These are phyloP conservation scores for Pammene fasciana DNA, from an alignment of 2,888 invertebrate species.

Conservation along the genomic window DNA sequence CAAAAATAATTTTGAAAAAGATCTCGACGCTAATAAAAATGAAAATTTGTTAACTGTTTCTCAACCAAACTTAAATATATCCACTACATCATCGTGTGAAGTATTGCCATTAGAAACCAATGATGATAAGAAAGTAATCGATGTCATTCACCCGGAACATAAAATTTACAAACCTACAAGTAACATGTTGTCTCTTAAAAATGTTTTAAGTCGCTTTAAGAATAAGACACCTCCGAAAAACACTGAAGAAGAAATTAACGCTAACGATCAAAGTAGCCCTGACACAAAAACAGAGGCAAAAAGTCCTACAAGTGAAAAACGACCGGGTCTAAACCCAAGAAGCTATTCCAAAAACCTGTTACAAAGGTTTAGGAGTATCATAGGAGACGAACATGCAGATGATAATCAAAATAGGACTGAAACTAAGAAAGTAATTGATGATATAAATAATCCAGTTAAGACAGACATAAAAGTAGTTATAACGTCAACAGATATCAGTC, in stretches of 20 bases:
- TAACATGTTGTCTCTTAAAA: conserved; percentile 81
- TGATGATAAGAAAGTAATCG: conserved; percentile 72
- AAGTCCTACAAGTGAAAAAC: conserved; percentile 73
- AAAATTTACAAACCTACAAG: conserved; percentile 88
- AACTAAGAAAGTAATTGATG: conserved; percentile 53
- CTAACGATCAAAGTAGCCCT: conserved; percentile 70
- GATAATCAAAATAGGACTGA: conserved; percentile 66
- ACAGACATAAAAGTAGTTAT: conserved; percentile 72
- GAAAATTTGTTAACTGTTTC: conserved; percentile 65
- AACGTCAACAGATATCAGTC: conserved; percentile 67
- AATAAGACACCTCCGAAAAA: conserved; percentile 70
- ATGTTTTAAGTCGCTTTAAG: conserved; percentile 82
- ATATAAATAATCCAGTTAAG: conserved; percentile 55
- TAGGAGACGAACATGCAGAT: conserved; percentile 76
- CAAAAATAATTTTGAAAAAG: conserved; percentile 75
- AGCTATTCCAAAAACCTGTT: conserved; percentile 77
- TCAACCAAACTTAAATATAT: conserved; percentile 77
- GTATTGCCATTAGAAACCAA: conserved; percentile 74
- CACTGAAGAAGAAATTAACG: conserved; percentile 73
- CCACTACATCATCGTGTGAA: conserved; percentile 82
- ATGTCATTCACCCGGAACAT: conserved; percentile 89
- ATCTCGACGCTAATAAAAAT: conserved; percentile 69
- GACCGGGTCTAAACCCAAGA: conserved; percentile 72
- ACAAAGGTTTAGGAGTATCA: conserved; percentile 78
- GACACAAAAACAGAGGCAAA: conserved; percentile 68